Evolutionary conservation across 2,113 vertebrate species (phyloP).

Genomic region (Cranoglanis bouderius): DNA sequence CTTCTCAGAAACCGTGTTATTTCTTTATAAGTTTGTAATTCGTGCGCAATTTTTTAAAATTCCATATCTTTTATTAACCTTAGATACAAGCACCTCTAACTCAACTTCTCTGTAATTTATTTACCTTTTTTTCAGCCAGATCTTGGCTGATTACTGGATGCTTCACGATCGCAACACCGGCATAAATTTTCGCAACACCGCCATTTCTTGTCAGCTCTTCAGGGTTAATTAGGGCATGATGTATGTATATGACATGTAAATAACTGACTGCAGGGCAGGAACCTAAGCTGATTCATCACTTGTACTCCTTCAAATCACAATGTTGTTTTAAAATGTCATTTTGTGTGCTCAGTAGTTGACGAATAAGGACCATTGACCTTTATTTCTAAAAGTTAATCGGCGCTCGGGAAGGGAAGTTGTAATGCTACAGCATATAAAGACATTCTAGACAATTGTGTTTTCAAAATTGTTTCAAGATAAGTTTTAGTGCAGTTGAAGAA

Average conservation of each 20-base stretch:
- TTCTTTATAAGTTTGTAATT: too few species aligned
- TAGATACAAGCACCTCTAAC: background rate
- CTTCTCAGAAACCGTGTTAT: too few species aligned
- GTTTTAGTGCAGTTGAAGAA: too few species aligned
- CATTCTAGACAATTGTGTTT: background rate
- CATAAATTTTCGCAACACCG: background rate
- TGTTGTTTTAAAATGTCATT: background rate
- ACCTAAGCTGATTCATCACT: background rate
- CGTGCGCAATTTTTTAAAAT: background rate
- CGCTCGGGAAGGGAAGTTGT: background rate
- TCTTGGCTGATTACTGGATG: background rate
- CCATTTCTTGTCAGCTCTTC: background rate
- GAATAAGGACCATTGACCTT: background rate
- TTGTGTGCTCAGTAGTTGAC: background rate
- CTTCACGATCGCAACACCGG: background rate
- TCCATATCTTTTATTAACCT: background rate
- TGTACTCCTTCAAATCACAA: background rate
- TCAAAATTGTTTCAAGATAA: too few species aligned
- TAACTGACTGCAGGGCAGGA: background rate
- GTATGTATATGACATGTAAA: background rate
- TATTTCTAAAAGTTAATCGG: background rate
- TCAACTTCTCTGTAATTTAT: background rate
- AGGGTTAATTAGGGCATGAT: background rate
- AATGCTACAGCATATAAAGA: background rate
- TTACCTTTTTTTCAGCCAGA: background rate